Percentiles rank a stretch among this genome's conserved stretches.
These are phyloP conservation scores for Xiphophorus couchianus DNA, from an alignment of 2,113 vertebrate genomes.

Conservation along the genomic window DNA sequence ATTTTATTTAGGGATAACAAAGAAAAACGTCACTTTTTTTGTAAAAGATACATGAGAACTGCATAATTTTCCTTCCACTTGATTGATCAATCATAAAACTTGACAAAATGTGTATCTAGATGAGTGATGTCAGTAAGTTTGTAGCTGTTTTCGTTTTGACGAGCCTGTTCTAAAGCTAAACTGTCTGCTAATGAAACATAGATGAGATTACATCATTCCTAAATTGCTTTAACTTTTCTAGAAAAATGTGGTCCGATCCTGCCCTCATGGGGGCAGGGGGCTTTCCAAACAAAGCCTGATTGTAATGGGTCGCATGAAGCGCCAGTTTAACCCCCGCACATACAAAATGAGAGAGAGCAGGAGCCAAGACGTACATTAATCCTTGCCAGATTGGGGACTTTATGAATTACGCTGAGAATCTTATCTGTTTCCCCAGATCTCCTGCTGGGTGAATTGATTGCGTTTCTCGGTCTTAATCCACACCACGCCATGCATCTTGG, in stretches of 20 bases:
- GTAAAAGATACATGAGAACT: no score
- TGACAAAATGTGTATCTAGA: neutral
- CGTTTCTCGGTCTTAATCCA: conserved; percentile 76
- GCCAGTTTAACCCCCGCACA: conserved; percentile 61
- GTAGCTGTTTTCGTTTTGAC: neutral
- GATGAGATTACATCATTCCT: conserved; percentile 43
- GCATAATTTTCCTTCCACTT: no score
- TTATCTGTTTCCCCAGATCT: conserved; percentile 71
- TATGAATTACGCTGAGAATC: conserved; percentile 78
- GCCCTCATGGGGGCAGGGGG: conserved; percentile 28
- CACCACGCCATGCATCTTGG: conserved; percentile 69
- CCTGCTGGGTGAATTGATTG: conserved; percentile 81
- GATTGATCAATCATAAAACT: neutral
- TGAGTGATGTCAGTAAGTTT: neutral
- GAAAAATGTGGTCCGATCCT: conserved; percentile 45
- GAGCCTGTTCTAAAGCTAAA: neutral
- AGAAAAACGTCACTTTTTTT: no score
- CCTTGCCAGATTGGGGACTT: conserved; percentile 71
- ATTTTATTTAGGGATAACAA: no score
- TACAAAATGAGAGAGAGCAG: conserved; percentile 48
- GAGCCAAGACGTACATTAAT: conserved; percentile 69
- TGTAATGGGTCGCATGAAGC: conserved; percentile 56
- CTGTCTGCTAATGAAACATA: conserved; percentile 15
- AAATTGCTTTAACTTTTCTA: conserved; percentile 38
- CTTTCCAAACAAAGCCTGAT: conserved; percentile 56